These are phyloP conservation scores for Parazoanthus atlanticus DNA, from an alignment of 92 coral and sea anemone genomes.

Conservation along the genomic window DNA sequence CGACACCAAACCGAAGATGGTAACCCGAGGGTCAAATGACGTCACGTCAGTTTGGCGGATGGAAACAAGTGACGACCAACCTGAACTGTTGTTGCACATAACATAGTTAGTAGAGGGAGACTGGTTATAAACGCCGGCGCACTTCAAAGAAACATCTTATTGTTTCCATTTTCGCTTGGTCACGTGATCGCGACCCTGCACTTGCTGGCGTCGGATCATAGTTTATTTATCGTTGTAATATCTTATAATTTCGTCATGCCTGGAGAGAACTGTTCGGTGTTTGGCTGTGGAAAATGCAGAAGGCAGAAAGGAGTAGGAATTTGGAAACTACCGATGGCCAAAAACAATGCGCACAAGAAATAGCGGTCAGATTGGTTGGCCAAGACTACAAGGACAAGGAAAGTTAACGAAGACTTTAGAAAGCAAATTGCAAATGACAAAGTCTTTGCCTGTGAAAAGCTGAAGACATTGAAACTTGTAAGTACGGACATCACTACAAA, in stretches of 20 bases:
- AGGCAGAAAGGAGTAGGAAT: constrained; percentile 40
- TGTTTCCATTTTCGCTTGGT: constrained; percentile 2
- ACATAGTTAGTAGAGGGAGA: neutral
- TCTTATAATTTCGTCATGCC: constrained; percentile 22
- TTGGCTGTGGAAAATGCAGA: constrained; percentile 31
- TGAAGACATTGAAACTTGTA: constrained; percentile 39
- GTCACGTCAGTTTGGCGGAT: too few relatives aligned
- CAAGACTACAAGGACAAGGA: constrained; percentile 32
- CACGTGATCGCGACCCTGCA: constrained; percentile 51
- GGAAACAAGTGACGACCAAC: too few relatives aligned
- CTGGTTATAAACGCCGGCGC: neutral
- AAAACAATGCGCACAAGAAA: constrained; percentile 31
- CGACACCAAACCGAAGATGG: too few relatives aligned
- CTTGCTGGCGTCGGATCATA: constrained; percentile 20
- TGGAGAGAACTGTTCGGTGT: constrained; percentile 44
- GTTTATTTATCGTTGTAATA: neutral
- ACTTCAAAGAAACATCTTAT: neutral
- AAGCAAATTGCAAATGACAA: constrained; percentile 22
- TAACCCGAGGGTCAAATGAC: too few relatives aligned
- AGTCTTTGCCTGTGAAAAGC: constrained; percentile 34
- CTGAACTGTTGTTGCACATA: too few relatives aligned
- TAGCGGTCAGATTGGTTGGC: constrained; percentile 20
- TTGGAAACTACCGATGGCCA: constrained; percentile 26
- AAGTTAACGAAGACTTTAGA: constrained; percentile 43
- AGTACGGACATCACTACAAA: too few relatives aligned